Evolutionary conservation across 2,888 invertebrate genomes (phyloP), one percentile per base, ranked within the genome.

Genomic region (Tetragonisca angustula): DNA sequence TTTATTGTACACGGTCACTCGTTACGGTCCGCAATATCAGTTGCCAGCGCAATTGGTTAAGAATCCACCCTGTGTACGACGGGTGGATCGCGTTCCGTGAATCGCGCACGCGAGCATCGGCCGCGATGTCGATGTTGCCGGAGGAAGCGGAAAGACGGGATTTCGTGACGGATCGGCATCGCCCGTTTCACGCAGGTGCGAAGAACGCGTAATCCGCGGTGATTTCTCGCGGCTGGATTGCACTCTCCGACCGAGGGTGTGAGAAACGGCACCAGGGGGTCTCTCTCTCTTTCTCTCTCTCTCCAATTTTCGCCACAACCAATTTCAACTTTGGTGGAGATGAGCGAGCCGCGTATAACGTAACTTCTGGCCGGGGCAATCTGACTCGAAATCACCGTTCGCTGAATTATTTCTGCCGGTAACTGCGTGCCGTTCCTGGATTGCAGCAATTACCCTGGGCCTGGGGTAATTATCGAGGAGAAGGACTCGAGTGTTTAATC

Each of bases 401-500:
- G 92, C 88, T 93, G 92, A 94, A 94, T 94, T 93, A 94, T 94
- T 94, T 81, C 94, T 65, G 81, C 74, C 90, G 90, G 92, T 92
- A 91, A 91, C 91, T 92, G 92, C 91, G 91, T 91, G 91, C 92
- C 91, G 91, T 93, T 93, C 92, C 93, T 90, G 92, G 93, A 94
- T 93, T 93, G 94, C 93, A 91, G 93, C 93, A 94, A 94, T 94
- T 94, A 94, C 93, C 92, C 86, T 86, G 89, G 89, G 88, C 87
- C 90, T 90, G 91, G 92, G 43, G 92, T 94, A 94, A 94, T 94
- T 94, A 94, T 94, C 92, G 92, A 92, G 90, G 91, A 92, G 91
- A 92, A 92, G 92, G 93, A 93, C 94, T 92, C 91, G 90, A 92
- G 92, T 92, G 93, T 93, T 94, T 94, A 93, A 94, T 94, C 94